Conservation (phyloP, 1,140 invertebrate genomes). For the Procambarus clarkii region DNA sequence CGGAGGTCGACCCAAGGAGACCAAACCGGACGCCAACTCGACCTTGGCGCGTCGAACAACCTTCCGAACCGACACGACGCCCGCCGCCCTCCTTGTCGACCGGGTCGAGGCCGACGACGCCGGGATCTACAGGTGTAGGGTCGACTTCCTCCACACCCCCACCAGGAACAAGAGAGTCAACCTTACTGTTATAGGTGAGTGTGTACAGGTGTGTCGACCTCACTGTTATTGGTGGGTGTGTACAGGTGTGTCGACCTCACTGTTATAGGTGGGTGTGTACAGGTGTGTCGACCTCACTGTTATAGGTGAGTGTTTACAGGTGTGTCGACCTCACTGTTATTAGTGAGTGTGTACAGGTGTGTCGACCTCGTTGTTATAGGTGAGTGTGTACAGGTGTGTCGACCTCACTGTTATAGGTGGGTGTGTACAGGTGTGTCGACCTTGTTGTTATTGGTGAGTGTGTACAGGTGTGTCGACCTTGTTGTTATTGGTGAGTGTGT, state of each 20-base stretch:
- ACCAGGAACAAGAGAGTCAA: slow-evolving; percentile 90
- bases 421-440: too few relatives aligned
- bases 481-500: too few relatives aligned
- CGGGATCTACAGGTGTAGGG: slow-evolving; percentile 81
- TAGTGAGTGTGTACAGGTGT: too few relatives aligned
- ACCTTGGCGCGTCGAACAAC: slow-evolving; percentile 60
- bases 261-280: too few relatives aligned
- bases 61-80: slow-evolving; percentile 66
- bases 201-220: background rate
- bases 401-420: too few relatives aligned
- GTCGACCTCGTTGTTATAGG: too few relatives aligned
- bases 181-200: slow-evolving; percentile 87
- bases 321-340: too few relatives aligned
- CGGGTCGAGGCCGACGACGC: slow-evolving; percentile 75
- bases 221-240: background rate
- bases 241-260: too few relatives aligned
- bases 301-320: background rate
- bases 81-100: slow-evolving; percentile 65
- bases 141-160: slow-evolving; percentile 90
- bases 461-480: too few relatives aligned
- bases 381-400: too few relatives aligned
- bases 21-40: slow-evolving; percentile 66
- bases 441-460: too few relatives aligned
- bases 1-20: slow-evolving; percentile 66
- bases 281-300: too few relatives aligned